Conservation (phyloP, 2,797 vertebrate species). For the Tragopan temminckii region DNA sequence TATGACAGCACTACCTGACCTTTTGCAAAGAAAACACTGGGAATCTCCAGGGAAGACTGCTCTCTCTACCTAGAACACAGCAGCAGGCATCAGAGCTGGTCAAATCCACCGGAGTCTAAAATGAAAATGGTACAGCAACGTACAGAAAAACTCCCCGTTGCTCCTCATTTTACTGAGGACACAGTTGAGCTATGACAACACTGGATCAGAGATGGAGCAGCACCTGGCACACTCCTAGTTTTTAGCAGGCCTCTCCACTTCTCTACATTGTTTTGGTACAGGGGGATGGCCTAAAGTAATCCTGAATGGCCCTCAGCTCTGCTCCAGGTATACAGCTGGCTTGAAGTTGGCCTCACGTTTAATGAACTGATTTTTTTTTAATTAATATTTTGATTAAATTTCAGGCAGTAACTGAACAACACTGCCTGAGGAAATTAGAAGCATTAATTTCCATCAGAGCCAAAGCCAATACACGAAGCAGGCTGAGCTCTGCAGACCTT, state of each 20-base stretch:
- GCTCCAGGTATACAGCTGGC: not conserved
- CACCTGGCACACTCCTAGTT: not conserved
- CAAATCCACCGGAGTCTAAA: not conserved
- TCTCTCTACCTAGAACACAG: not conserved
- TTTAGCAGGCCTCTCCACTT: not conserved
- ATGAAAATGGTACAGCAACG: not conserved
- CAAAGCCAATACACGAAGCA: not conserved
- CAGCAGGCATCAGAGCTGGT: not conserved
- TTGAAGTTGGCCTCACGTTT: not conserved
- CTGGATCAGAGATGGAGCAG: not conserved
- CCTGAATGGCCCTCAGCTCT: not conserved
- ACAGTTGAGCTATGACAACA: not conserved
- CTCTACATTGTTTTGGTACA: not conserved
- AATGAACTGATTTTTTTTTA: not conserved
- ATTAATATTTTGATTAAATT: not conserved
- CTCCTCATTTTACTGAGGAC: not conserved
- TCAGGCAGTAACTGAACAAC: not conserved
- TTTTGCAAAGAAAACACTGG: not conserved
- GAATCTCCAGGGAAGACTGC: not conserved
- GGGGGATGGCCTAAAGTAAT: not conserved
- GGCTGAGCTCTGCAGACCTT: not conserved
- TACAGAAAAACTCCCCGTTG: not conserved
- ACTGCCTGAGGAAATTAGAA: not conserved
- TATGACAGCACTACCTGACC: not conserved
- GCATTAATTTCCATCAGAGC: not conserved